These are phyloP conservation scores for Hanleya hanleyi DNA, from an alignment of 2,888 invertebrate species.

Conservation along the genomic window DNA sequence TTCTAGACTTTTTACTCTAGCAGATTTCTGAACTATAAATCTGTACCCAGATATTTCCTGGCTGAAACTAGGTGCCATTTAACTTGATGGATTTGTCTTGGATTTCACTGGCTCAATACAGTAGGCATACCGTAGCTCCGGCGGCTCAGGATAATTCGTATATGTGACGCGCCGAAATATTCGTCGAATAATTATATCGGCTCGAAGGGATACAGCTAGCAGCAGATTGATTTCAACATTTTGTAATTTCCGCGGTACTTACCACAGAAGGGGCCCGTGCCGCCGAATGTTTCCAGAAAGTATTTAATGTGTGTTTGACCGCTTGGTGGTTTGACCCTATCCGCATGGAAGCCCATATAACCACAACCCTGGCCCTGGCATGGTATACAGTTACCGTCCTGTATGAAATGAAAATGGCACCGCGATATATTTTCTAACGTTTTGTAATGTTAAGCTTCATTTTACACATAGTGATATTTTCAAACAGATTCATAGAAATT, in stretches of 20 bases:
- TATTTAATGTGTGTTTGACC: conserved; percentile 45
- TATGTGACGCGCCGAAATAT: too few relatives aligned
- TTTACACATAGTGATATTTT: not conserved
- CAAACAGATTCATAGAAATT: too few relatives aligned
- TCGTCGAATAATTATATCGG: too few relatives aligned
- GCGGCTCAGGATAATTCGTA: too few relatives aligned
- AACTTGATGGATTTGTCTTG: too few relatives aligned
- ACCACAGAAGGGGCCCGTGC: conserved; percentile 53
- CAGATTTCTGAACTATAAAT: too few relatives aligned
- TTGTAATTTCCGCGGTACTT: conserved; percentile 24
- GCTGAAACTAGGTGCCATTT: too few relatives aligned
- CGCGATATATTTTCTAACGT: not conserved
- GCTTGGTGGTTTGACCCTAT: conserved; percentile 43
- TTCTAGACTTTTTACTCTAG: too few relatives aligned
- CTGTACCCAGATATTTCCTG: too few relatives aligned
- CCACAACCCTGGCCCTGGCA: conserved; percentile 62
- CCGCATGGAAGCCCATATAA: conserved; percentile 71
- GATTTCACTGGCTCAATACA: too few relatives aligned
- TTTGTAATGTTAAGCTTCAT: not conserved
- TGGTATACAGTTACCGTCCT: conserved; percentile 79
- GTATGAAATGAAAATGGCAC: not conserved
- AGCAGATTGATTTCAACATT: not conserved
- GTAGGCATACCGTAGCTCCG: too few relatives aligned
- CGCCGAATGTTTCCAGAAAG: conserved; percentile 51
- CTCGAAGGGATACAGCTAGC: too few relatives aligned